A percentile compares a stretch with the other conserved stretches of the same genome.
Evolutionary conservation across 2,113 vertebrate genomes (phyloP).

Genomic region (Narcine bancroftii): DNA sequence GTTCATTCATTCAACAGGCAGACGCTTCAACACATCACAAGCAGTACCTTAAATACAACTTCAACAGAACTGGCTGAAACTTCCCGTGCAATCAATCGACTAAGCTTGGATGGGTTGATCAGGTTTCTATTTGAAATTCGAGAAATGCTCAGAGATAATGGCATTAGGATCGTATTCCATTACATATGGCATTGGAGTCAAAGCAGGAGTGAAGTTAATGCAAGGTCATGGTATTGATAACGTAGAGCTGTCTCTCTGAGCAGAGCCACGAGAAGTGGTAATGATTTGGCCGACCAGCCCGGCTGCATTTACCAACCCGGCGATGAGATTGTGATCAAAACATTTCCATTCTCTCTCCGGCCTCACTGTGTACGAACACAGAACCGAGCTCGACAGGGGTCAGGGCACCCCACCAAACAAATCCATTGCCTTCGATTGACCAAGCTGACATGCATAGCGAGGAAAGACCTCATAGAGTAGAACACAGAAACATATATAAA

Average conservation of each 20-base stretch:
- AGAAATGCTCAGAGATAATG: neutral
- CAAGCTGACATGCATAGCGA: neutral
- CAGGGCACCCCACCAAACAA: neutral
- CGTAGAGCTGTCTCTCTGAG: neutral
- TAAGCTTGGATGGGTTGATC: neutral
- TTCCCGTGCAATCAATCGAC: neutral
- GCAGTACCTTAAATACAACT: neutral
- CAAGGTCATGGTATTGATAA: conserved; percentile 34
- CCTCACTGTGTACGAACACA: no score
- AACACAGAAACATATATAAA: neutral
- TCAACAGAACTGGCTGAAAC: no score
- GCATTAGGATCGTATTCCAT: neutral
- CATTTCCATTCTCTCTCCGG: neutral
- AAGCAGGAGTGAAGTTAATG: conserved; percentile 9
- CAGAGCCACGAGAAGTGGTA: neutral
- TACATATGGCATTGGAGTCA: neutral
- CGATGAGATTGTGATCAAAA: neutral
- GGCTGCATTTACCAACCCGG: neutral
- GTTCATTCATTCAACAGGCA: neutral
- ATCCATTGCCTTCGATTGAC: neutral
- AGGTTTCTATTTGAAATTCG: neutral
- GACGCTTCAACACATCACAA: no score
- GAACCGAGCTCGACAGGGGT: neutral
- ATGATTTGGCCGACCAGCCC: neutral
- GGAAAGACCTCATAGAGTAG: neutral